Base-by-base conservation (phyloP, 2,113 vertebrate species). In the Takifugu flavidus region DNA sequence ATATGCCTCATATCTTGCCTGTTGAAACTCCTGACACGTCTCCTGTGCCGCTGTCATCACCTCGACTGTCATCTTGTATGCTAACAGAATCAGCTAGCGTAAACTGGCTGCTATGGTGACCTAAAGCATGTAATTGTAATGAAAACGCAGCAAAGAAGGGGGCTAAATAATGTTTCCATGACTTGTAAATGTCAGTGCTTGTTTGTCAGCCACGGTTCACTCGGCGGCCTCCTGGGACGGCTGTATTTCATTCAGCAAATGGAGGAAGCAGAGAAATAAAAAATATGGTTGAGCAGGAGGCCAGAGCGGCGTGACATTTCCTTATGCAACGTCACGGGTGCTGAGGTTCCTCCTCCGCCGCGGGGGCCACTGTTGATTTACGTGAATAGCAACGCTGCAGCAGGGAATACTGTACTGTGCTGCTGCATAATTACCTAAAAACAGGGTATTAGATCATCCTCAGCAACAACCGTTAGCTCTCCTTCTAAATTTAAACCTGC, bases 351-450 rank as follows among this genome's bases (percentile, higher is more conserved):
- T 49, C 63, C 62, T 57, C 60, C 45, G 42, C 47, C 25, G 8
- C 13, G 61, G 78, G 73, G 72, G 49, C 65, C 2, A n/a, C 53
- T 14, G 26, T 8, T 14, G 55, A 69, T 74, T 63, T 69, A 65
- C 75, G 74, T 52, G 75, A 78, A 82, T 80, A 80, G 66, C 51
- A 0, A 53, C 55, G 64, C 56, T 49, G 64, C 80, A 42, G 62
- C 3, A 5, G 76, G 82, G 79, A 75, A 77, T 63, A 67, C 70
- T 62, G 67, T 70, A 73, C 70, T 72, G 74, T 80, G 82, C 65
- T 28, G 52, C 66, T 73, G 86, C 86, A 85, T 89, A 89, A 89
- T 84, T 84, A 86, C 74, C 72, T 60, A 46, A 68, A 67, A 67
- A 55, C 62, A 50, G 63, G 1, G 61, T 64, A 56, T 65, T 55